Percentiles rank a stretch among this genome's conserved stretches.
Conservation (phyloP, 2,113 vertebrate genomes). For the Hyperoodon ampullatus region DNA sequence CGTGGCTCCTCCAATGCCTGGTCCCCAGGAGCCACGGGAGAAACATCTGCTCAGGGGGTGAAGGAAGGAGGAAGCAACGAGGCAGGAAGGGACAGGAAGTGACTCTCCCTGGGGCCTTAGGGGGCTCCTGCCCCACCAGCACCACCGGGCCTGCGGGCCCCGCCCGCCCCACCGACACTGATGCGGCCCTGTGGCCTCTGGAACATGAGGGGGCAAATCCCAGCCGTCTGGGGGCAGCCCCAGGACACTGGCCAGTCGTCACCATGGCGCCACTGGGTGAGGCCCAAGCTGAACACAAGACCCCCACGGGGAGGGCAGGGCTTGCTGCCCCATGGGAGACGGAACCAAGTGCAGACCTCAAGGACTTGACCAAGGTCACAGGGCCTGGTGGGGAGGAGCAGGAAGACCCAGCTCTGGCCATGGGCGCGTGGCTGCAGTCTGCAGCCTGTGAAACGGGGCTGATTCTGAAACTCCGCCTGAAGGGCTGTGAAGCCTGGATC, state of each 20-base stretch:
- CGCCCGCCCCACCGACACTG: too few species aligned
- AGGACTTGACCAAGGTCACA: background rate
- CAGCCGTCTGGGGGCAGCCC: background rate
- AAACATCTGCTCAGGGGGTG: background rate
- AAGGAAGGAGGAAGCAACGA: background rate
- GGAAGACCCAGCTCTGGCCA: background rate
- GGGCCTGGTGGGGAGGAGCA: background rate
- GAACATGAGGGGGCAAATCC: background rate
- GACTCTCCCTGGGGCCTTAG: background rate
- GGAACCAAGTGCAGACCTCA: background rate
- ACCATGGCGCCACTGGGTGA: background rate
- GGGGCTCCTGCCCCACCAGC: background rate
- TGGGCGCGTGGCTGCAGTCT: rapidly evolving
- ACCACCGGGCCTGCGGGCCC: background rate
- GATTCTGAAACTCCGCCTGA: too few species aligned
- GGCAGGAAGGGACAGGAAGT: background rate
- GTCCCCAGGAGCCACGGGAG: background rate
- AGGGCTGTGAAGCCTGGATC: background rate
- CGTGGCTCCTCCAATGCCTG: background rate
- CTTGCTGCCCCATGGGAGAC: background rate
- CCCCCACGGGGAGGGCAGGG: background rate
- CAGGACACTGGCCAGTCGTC: background rate
- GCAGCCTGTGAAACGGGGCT: background rate
- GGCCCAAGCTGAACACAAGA: background rate
- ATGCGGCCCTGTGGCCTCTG: background rate